Evolutionary conservation across 1,140 invertebrate genomes (phyloP), one percentile per base, ranked within the genome.

Genomic region (Theocolax elegans): DNA sequence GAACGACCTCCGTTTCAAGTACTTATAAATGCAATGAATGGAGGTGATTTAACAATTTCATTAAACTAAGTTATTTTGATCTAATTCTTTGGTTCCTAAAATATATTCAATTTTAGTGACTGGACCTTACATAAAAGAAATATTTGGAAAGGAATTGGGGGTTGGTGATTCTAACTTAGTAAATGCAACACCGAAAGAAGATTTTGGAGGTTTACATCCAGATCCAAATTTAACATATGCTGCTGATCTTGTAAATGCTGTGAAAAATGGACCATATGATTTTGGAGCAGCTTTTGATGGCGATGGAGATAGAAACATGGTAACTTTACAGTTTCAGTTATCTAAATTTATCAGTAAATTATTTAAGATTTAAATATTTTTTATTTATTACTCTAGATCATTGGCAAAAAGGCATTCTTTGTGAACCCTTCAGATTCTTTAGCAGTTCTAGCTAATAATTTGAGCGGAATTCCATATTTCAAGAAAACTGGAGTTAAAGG

Each of bases 271-370:
- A 1, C 90, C 92, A 59, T 94, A 94, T 81, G 95, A 97, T 83
- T 94, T 99, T 80, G 98, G 98, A 40, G 97, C 96, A 38, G 98
- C 98, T 54, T 99, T 99, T 85, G 98, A 99, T 88, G 98, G 98
- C 10, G 98, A 99, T 87, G 97, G 97, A 68, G 93, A 86, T 46
- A 80, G 85, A 74, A 86, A 86, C 65, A 86, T 86, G 85, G 84
- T 85, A 78, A 48, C 42, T 51, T 60, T n/a, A 15, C 25, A 23
- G 35, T 27, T 44, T 27, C 25, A 21, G 31, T 38, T 21, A 12
- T 15, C 7, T 58, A 10, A 35, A 31, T 58, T 21, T 58, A n/a
- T 13, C 15, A 58, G 12, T 53, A 6, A 58, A n/a, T n/a, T n/a
- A n/a, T n/a, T n/a, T n/a, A n/a, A n/a, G n/a, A n/a, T n/a, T 15